These are phyloP conservation scores for Mythimna albipuncta DNA, from an alignment of 2,888 invertebrate genomes.

Conservation along the genomic window DNA sequence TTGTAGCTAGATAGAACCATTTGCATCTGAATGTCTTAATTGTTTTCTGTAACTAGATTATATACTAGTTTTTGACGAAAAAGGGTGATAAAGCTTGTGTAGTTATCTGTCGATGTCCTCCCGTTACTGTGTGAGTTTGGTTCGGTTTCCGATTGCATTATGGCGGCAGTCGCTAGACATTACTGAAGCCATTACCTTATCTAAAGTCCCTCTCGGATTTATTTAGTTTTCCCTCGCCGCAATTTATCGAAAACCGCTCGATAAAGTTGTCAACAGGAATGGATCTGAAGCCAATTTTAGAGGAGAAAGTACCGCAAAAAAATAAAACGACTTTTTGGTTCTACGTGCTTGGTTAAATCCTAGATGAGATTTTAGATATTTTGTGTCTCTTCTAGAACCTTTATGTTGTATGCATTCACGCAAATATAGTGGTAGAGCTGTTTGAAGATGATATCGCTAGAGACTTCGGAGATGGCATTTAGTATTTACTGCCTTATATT, in stretches of 20 bases:
- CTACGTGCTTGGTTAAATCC: constrained; percentile 72
- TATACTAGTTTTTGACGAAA: constrained; percentile 32
- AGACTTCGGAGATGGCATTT: constrained; percentile 46
- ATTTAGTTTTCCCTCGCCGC: constrained; percentile 90
- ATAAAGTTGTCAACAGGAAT: constrained; percentile 91
- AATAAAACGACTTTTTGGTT: constrained; percentile 81
- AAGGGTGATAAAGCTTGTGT: constrained; percentile 54
- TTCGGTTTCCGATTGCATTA: constrained; percentile 88
- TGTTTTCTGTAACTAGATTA: constrained; percentile 50
- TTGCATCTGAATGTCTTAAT: constrained; percentile 67
- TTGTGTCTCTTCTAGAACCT: constrained; percentile 25
- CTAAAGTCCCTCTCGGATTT: constrained; percentile 91
- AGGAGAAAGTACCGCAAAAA: constrained; percentile 82
- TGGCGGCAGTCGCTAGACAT: constrained; percentile 87
- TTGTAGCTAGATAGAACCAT: constrained; percentile 58
- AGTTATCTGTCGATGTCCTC: constrained; percentile 60
- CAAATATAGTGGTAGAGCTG: constrained; percentile 35
- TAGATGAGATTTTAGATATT: constrained; percentile 67
- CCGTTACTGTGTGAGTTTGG: constrained; percentile 76
- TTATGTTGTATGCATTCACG: constrained; percentile 42
- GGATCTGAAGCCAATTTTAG: constrained; percentile 89
- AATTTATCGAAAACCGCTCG: constrained; percentile 91
- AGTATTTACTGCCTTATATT: constrained; percentile 36
- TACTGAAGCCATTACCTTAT: constrained; percentile 90
- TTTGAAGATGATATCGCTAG: constrained; percentile 42